Evolutionary conservation across 2,797 vertebrate species (phyloP).

Genomic region (Eulemur albifrons): DNA sequence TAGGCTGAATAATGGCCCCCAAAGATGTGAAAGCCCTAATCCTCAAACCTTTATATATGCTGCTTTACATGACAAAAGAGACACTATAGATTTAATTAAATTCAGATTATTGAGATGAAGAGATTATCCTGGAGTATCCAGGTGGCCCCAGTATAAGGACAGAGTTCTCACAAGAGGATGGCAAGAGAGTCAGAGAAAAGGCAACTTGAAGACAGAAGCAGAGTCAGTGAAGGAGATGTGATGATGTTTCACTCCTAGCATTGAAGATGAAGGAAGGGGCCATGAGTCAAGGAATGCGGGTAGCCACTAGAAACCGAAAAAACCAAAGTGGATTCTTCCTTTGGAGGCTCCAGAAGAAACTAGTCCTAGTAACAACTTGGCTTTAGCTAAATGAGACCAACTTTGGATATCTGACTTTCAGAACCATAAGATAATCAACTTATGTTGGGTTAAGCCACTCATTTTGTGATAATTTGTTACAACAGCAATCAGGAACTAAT

Average conservation of each 20-base stretch:
- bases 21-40: background rate
- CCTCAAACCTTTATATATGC: background rate
- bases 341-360: background rate
- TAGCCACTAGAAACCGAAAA: background rate
- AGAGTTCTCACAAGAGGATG: background rate
- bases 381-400: background rate
- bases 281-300: background rate
- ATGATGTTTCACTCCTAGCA: background rate
- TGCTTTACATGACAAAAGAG: background rate
- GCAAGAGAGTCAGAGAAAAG: background rate
- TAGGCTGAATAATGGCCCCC: background rate
- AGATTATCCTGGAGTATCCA: background rate
- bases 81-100: background rate
- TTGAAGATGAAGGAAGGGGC: background rate
- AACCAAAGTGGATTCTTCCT: background rate
- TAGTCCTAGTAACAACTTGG: too few species aligned
- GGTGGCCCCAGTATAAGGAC: background rate
- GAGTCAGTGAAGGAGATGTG: background rate
- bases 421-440: background rate
- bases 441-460: background rate
- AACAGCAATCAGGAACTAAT: background rate
- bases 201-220: background rate
- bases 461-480: background rate
- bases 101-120: background rate
- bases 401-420: background rate